These are phyloP conservation scores for Dendrolimus punctatus DNA, from an alignment of 1,140 invertebrate species.

Conservation along the genomic window DNA sequence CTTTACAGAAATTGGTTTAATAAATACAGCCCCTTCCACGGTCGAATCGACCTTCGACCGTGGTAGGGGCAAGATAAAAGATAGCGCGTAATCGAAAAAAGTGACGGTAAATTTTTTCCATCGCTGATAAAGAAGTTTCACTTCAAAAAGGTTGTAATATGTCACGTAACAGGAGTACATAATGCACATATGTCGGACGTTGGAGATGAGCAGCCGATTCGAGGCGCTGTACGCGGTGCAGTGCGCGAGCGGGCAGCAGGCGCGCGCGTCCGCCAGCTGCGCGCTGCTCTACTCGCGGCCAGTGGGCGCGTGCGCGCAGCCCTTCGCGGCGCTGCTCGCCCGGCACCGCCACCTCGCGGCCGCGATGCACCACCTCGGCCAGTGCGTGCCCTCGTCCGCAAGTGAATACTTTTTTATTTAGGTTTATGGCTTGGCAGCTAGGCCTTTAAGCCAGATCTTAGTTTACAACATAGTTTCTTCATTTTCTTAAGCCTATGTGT, in stretches of 20 bases:
- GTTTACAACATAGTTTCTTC: too few species aligned
- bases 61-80: too few species aligned
- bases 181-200: constrained; percentile 76
- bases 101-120: too few species aligned
- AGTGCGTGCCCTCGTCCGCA: constrained; percentile 36
- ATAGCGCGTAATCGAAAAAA: too few species aligned
- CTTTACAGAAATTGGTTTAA: too few species aligned
- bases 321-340: constrained; percentile 72
- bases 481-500: too few species aligned
- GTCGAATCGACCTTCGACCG: too few species aligned
- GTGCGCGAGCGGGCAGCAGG: constrained; percentile 77
- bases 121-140: too few species aligned
- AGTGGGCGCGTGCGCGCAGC: constrained; percentile 35
- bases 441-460: too few species aligned
- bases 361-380: constrained; percentile 76
- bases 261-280: constrained; percentile 82
- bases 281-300: constrained; percentile 77
- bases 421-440: constrained; percentile 5
- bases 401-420: constrained; percentile 28
- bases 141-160: too few species aligned
- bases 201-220: constrained; percentile 76
- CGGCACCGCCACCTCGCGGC: constrained; percentile 73
- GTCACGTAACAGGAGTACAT: constrained; percentile 71
- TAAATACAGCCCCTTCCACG: too few species aligned
- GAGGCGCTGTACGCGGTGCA: constrained; percentile 81